Percentiles rank a stretch among this genome's conserved stretches.
Evolutionary conservation across 2,888 invertebrate species (phyloP).

Genomic region (Fragum sueziense): DNA sequence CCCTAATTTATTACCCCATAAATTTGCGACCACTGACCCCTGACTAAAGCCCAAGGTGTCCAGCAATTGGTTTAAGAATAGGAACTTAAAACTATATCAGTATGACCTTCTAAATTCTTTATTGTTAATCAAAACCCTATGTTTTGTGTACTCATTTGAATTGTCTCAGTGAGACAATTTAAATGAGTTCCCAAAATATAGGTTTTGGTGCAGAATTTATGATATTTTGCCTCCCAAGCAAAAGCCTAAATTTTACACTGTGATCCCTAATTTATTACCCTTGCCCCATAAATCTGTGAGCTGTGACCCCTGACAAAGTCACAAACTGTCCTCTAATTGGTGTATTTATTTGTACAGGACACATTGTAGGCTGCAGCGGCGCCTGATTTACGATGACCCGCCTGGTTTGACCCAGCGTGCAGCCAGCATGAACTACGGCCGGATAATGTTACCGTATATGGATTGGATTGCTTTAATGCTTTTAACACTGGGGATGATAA

Average conservation of each 20-base stretch:
- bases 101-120: too few species aligned
- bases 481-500: background rate
- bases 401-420: constrained; percentile 9
- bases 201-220: too few species aligned
- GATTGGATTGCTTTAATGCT: constrained; percentile 6
- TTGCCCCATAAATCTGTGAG: constrained; percentile 8
- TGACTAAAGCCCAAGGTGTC: constrained; percentile 6
- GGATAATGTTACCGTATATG: constrained; percentile 28
- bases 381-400: constrained; percentile 7
- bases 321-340: constrained; percentile 20
- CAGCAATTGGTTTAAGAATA: constrained; percentile 14
- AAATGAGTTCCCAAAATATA: too few species aligned
- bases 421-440: constrained; percentile 4
- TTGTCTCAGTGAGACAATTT: too few species aligned
- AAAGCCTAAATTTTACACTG: too few species aligned
- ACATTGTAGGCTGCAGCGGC: background rate
- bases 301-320: constrained; percentile 12
- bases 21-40: constrained; percentile 12
- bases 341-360: constrained; percentile 4
- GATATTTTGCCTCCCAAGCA: too few species aligned
- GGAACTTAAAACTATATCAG: too few species aligned
- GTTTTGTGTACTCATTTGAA: too few species aligned
- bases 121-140: too few species aligned
- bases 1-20: constrained; percentile 16
- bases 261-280: constrained; percentile 12